phyloP scores from a whole-genome alignment of 2,888 invertebrate species.

The Hesperia comma region DNA sequence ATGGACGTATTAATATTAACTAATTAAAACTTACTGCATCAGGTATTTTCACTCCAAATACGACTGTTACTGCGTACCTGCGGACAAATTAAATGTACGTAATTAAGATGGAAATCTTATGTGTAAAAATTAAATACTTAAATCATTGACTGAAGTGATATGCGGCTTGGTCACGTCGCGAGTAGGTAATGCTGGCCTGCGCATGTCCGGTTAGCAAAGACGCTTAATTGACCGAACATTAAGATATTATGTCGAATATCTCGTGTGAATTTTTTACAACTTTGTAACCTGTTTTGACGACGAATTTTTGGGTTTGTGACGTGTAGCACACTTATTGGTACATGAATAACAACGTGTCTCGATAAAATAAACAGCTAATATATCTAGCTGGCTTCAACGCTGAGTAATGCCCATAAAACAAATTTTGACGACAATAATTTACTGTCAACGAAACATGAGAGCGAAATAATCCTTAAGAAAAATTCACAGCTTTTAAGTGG shows the following conservation, averaged over 20 bases:
- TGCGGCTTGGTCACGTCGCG: conserved; percentile 66
- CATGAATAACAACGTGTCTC: conserved; percentile 40
- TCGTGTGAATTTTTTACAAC: conserved; percentile 67
- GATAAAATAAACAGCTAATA: conserved; percentile 13
- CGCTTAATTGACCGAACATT: conserved; percentile 77
- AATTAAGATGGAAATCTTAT: conserved; percentile 50
- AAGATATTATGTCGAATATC: conserved; percentile 59
- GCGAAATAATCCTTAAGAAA: conserved; percentile 31
- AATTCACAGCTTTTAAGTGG: conserved; percentile 29
- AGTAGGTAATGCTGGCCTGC: conserved; percentile 66
- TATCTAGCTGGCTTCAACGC: conserved; percentile 25
- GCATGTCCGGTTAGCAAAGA: conserved; percentile 68
- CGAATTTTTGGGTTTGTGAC: conserved; percentile 48
- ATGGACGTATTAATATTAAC: conserved; percentile 24
- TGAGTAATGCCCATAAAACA: conserved; percentile 35
- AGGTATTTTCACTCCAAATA: conserved; percentile 35
- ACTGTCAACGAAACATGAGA: conserved; percentile 32
- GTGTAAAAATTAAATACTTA: conserved; percentile 52
- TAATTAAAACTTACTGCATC: conserved; percentile 28
- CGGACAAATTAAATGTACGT: conserved; percentile 41
- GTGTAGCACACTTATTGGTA: conserved; percentile 17
- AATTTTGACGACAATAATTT: conserved; percentile 36
- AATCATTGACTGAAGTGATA: conserved; percentile 60
- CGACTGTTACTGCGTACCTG: conserved; percentile 42
- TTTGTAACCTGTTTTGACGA: conserved; percentile 51